Evolutionary conservation across 2,113 vertebrate species (phyloP), one percentile per base, ranked within the genome.

Genomic region (Oreochromis aureus): DNA sequence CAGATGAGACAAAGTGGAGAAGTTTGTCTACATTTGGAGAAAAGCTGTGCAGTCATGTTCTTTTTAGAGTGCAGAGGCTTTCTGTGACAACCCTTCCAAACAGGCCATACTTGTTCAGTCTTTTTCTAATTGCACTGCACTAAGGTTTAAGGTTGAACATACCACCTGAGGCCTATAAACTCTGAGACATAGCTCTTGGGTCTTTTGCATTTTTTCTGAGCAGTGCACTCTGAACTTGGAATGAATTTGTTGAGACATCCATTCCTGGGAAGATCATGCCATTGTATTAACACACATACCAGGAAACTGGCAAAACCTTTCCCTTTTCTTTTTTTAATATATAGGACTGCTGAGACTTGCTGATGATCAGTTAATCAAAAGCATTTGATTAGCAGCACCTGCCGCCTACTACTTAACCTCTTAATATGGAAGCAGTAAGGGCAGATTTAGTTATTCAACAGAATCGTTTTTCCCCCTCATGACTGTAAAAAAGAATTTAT

Each of bases 1-100:
- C 59, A 63, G 6, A 63, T 36, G 59, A 63, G 59, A 36, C 61
- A 36, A 36, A 66, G 32, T 12, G 32, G 10, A 36, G 1, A 36
- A 7, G 18, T 63, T 63, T 63, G 32, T n/a, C 59, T 63, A 7
- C 10, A 63, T 63, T 36, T 36, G 32, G 59, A 63, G 59, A 63
- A 63, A 63, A 15, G 0, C 0, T 24, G 63, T 24, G 4, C 18
- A 63, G 32, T n/a, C 59, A 36, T 63, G 59, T 36, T 71, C 0
- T 3, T 71, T 71, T 41, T 71, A 71, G 63, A 69, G 36, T 1
- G 1, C 0, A 69, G 5, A 41, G 19, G 6, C 0, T 22, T 22
- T 41, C 36, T 69, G 19, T 69, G 63, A 41, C 11, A 69, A 41
- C 36, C 36, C 36, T 24, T 41, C 63, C 11, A 69, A 22, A 63